Evolutionary conservation across 2,113 vertebrate species (phyloP), one percentile per base, ranked within the genome.

Genomic region (Myrmophylax atrothorax): DNA sequence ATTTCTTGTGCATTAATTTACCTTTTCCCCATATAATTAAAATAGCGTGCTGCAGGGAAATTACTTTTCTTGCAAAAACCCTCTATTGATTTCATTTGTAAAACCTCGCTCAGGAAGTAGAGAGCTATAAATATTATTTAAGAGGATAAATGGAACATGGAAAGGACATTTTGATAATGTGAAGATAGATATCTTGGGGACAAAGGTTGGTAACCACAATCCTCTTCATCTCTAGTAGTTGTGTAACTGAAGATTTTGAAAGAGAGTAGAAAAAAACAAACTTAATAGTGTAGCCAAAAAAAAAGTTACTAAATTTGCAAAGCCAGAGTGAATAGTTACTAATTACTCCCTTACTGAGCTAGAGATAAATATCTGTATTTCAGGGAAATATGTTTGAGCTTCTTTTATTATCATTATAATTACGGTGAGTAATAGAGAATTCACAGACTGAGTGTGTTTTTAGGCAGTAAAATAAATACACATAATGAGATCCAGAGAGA

Each of bases 161-260:
- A 74, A 84, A 85, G 38, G n/a, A 69, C 66, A 87, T 70, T 94
- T 83, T 67, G 33, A 52, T 84, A 94, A 82, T 44, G 37, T 49
- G 59, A 86, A 91, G 31, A 37, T 52, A 89, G 62, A 67, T 84
- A 87, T 63, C 42, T 37, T 49, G n/a, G 14, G 84, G 58, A 78
- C 91, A 96, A 91, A 94, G 95, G 78, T 86, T 93, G 55, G 16
- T 78, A 90, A 80, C 33, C 29, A 87, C 16, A 64, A 62, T 75
- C 33, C 68, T 68, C 84, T 74, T 55, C 88, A 78, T 84, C 72
- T 52, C 66, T 26, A 75, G 28, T 24, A 55, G 67, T 94, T 96
- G 84, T 73, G 63, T 93, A 96, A 95, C 55, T 70, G 67, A 90
- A 87, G 53, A 82, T 95, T 92, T 95, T 93, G 88, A 94, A 95